Evolutionary conservation across 1,140 invertebrate species (phyloP).

Genomic region (Stratiolaelaps scimitus): DNA sequence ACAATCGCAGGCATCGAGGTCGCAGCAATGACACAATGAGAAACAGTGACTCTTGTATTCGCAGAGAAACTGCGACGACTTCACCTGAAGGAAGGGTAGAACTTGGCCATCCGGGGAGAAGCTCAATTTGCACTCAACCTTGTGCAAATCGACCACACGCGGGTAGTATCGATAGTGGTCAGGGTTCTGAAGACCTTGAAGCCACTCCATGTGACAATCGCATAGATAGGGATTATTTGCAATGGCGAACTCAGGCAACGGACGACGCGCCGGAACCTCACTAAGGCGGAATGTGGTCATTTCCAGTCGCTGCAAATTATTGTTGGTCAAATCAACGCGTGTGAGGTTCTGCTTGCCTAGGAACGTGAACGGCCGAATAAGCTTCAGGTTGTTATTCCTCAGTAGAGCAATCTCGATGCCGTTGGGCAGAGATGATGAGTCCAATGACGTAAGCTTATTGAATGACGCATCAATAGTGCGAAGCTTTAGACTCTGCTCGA

Average conservation of each 20-base stretch:
- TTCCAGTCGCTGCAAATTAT: conserved; percentile 66
- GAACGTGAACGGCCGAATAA: conserved; percentile 65
- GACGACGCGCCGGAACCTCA: conserved; percentile 49
- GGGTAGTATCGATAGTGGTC: conserved; percentile 67
- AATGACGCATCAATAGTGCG: conserved; percentile 67
- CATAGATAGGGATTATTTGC: conserved; percentile 73
- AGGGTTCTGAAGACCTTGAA: conserved; percentile 58
- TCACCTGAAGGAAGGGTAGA: conserved; percentile 49
- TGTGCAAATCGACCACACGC: conserved; percentile 73
- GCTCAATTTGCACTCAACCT: conserved; percentile 73
- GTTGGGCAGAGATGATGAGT: conserved; percentile 56
- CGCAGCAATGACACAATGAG: conserved; percentile 79
- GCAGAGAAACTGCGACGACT: conserved; percentile 75
- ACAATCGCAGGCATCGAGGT: conserved; percentile 86
- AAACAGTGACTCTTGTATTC: conserved; percentile 84
- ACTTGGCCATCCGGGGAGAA: conserved; percentile 51
- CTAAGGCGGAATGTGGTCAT: conserved; percentile 59
- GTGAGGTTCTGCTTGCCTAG: conserved; percentile 66
- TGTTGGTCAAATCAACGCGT: conserved; percentile 67
- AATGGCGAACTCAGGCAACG: conserved; percentile 69
- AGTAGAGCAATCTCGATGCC: conserved; percentile 62
- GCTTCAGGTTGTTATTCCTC: conserved; percentile 64
- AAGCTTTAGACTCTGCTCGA: conserved; percentile 55
- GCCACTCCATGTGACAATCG: conserved; percentile 77
- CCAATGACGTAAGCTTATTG: conserved; percentile 61